Base-by-base conservation (phyloP, 2,797 vertebrate species). In the Halcyon badia region DNA sequence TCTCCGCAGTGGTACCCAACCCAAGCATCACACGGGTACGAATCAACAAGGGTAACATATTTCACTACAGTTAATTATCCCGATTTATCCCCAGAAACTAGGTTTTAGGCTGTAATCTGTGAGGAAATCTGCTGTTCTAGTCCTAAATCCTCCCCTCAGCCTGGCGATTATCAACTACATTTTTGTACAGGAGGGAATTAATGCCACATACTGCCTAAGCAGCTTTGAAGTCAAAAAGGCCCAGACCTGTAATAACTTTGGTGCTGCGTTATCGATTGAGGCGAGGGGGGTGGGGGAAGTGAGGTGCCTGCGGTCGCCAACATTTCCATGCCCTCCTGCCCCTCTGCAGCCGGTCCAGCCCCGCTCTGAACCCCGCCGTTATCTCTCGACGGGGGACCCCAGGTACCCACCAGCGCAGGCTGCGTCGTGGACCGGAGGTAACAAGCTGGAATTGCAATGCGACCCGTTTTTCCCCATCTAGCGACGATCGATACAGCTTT, bases 161-260 rank as follows among this genome's bases (percentile, higher is more conserved):
- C 97, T 98, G 98, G 98, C 98, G 98, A 99, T 98, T 98, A 99
- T 98, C 98, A 98, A 97, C 96, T 98, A 97, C 97, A 98, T 98
- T 99, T 98, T 98, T 98, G 97, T 98, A 97, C 98, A 98, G 98
- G 98, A 98, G 98, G 98, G 98, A 99, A 99, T 99, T 98, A 98
- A 98, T 98, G 98, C 98, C 98, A 98, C 98, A 98, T 98, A 98
- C 96, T 44, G 97, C 94, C 96, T 99, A 99, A 99, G 98, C 98
- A 96, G 98, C 98, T 99, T 99, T 99, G 97, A 98, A 97, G 98
- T 97, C 97, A 96, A 97, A 97, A 98, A 97, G 96, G 97, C 96
- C 97, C 96, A 96, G 98, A 96, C 97, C 97, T 97, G 97, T 98
- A 98, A 98, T 98, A 99, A 98, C 98, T 98, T 94, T 83, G 65